Base-by-base conservation (phyloP, 2,113 vertebrate genomes). In the Misgurnus mizolepis region DNA sequence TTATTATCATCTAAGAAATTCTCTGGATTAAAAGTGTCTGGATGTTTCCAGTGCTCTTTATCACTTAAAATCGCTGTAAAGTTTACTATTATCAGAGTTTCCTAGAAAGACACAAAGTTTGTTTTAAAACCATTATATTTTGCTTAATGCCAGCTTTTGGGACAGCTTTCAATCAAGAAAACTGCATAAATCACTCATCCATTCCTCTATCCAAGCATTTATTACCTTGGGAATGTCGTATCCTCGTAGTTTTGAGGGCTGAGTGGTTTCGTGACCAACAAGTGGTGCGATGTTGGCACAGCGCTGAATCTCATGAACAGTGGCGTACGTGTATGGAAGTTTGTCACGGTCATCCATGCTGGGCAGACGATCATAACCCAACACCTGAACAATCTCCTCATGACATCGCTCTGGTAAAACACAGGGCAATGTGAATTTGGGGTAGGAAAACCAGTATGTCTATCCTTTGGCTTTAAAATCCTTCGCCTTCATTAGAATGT, bases 1-100 rank as follows among this genome's bases (percentile, higher is more conserved):
- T 81, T 73, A 0, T 86, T 74, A 12, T 81, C 84, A 34, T 86
- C 83, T 76, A 94, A 87, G 84, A 94, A 94, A 84, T 94, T 91
- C 40, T 86, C 86, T 18, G 93, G 91, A 78, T 94, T 93, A 74
- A 94, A 94, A 4, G 85, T 84, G 12, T 91, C 1, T 0, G 93
- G 93, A 43, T 90, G 89, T 84, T 93, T 89, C 93, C 93, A 93
- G 61, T 92, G 84, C 8, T 88, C 55, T 65, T 91, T 75, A 0
- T 92, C 89, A 50, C 81, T 88, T 62, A 93, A 82, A 81, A 92
- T 86, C 0, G 90, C 90, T n/a, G 85, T 87, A 39, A 94, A 49
- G 64, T 94, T 85, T 0, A 90, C 77, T 60, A 91, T 85, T 67
- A 94, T 81, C n/a, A 88, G 82, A 12, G 85, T 94, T 50, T 88